Percentiles rank a stretch among this genome's conserved stretches.
Evolutionary conservation across 1,140 invertebrate species (phyloP).

Genomic region (Zaprionus camerounensis): DNA sequence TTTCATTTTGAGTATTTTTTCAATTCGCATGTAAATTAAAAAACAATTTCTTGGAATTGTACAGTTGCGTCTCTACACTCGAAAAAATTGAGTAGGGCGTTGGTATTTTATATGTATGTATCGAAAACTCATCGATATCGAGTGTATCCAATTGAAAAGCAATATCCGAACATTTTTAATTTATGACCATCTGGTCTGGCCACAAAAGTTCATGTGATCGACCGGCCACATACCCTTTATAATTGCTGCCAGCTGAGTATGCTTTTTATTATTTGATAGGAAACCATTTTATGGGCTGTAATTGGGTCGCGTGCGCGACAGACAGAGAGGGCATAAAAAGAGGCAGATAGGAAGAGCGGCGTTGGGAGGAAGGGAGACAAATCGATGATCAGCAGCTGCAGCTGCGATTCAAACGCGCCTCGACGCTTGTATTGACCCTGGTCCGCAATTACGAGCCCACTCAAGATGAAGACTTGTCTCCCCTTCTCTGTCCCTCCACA

Average conservation of each 20-base stretch:
- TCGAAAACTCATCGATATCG: slow-evolving; percentile 27
- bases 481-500: neutral
- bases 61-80: slow-evolving; percentile 5
- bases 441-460: neutral
- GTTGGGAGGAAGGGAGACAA: neutral
- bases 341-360: neutral
- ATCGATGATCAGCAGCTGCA: slow-evolving; percentile 25
- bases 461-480: neutral
- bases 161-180: slow-evolving; percentile 34
- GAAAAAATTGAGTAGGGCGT: neutral
- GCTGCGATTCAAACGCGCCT: neutral
- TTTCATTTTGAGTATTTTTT: neutral
- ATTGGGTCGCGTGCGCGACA: slow-evolving; percentile 1
- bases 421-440: neutral
- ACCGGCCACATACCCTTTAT: slow-evolving; percentile 4
- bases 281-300: slow-evolving; percentile 6
- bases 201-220: slow-evolving; percentile 5
- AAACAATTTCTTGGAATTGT: slow-evolving; percentile 2
- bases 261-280: neutral
- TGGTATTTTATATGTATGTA: neutral
- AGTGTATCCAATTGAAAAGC: slow-evolving; percentile 41
- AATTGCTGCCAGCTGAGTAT: neutral
- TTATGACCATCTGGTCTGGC: slow-evolving; percentile 36
- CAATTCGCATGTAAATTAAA: slow-evolving; percentile 4
- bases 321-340: neutral